Conservation (phyloP, 2,797 vertebrate species). For the Diceros bicornis region DNA sequence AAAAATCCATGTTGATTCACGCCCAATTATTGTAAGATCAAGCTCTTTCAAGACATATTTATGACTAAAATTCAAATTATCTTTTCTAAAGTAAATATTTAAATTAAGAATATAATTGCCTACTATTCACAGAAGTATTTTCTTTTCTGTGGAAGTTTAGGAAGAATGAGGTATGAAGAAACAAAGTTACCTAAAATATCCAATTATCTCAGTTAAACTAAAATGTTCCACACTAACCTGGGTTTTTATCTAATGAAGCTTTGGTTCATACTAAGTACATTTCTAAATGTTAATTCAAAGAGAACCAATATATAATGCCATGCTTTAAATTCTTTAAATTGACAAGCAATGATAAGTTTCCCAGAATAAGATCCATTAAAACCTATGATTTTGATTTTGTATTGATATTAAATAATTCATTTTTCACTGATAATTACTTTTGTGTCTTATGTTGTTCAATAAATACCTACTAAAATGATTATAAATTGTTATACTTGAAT, state of each 20-base stretch:
- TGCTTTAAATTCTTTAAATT: constrained; percentile 44
- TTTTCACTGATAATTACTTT: neutral
- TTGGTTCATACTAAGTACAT: neutral
- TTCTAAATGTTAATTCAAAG: constrained; percentile 57
- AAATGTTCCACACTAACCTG: neutral
- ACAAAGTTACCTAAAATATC: neutral
- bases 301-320: constrained; percentile 6
- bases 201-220: constrained; percentile 39
- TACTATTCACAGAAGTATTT: constrained; percentile 51
- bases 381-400: constrained; percentile 4
- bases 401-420: neutral
- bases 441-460: neutral
- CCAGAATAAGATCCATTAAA: neutral
- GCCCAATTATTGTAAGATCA: neutral
- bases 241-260: constrained; percentile 21
- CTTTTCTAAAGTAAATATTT: constrained; percentile 69
- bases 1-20: constrained; percentile 71
- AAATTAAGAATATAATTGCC: constrained; percentile 51
- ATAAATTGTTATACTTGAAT: constrained; percentile 10
- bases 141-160: constrained; percentile 64
- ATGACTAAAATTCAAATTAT: constrained; percentile 63
- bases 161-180: neutral
- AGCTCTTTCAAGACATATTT: constrained; percentile 43
- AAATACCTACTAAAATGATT: constrained; percentile 9
- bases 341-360: neutral